Base-by-base conservation (phyloP, 1,140 invertebrate species). In the Platyscapa corneri region DNA sequence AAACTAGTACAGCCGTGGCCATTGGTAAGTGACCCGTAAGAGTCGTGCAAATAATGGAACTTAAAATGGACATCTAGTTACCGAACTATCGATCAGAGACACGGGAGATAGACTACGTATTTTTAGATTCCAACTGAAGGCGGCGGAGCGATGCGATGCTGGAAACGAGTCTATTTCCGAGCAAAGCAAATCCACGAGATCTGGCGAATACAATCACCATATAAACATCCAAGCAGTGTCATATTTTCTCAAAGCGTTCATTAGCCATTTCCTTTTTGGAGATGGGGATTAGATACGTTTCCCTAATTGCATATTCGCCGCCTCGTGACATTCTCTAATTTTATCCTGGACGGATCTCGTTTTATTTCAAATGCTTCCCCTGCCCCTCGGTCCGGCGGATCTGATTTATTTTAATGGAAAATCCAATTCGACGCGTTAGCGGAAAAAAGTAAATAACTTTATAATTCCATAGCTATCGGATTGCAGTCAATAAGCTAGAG, bases 61-160 rank as follows among this genome's bases (percentile, higher is more conserved):
- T 72, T 37, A 60, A 39, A 53, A 37, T 32, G 32, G 72, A 39
- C 23, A 30, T 34, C 49, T 27, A 46, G 12, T 46, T 46, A 46
- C 42, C 42, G 42, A 46, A 46, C 42, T 46, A 46, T 46, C 42
- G 42, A 46, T 46, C 12, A 46, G 42, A 46, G 42, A 5, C 42
- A 46, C n/a, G n/a, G 12, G 42, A 46, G 74, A 79, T 85, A n/a
- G 81, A 78, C 75, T 78, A 32, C 72, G 85, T 89, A 90, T 90
- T 90, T 90, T 90, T 89, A 90, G 88, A 88, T 75, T 67, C 1
- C 75, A 77, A 86, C 80, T 86, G 87, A 85, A 89, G 88, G 86
- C 89, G 82, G 82, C 72, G 86, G 85, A 86, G 53, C 77, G 60
- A 76, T 39, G 56, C 42, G 84, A 89, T 88, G 85, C 64, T 82